Base-by-base conservation (phyloP, 2,797 vertebrate genomes). In the Florisuga fusca region DNA sequence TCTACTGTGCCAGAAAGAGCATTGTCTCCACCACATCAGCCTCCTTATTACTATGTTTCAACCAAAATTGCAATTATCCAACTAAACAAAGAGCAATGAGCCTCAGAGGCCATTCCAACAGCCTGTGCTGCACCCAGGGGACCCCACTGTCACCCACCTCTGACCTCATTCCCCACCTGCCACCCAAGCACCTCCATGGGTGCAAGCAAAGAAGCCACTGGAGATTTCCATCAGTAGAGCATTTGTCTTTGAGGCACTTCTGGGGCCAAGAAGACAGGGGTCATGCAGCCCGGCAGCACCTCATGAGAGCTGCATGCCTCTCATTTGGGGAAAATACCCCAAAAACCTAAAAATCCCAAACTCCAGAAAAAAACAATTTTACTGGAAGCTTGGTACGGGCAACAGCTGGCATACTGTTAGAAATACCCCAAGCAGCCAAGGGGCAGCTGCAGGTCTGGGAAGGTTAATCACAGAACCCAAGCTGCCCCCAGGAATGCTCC, bases 221-320 rank as follows among this genome's bases (percentile, higher is more conserved):
- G 2, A 20, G 53, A 22, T 20, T 69, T 46, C 33, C 45, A 54
- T 25, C 34, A 10, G 23, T 9, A 15, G n/a, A 54, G 29, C 26
- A 59, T 15, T 2, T 33, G 31, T 26, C 0, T 0, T 20, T 2
- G 5, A 66, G 46, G 19, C 12, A 34, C 6, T 3, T 8, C 8
- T 17, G 54, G 22, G 22, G 41, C 14, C 58, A 29, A 50, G 64
- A 18, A 41, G 57, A 31, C 0, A 3, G 50, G 27, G 51, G 10
- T 22, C 20, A 7, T 12, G 1, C 12, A 31, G 46, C 54, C 78
- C 29, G 15, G 19, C 27, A 3, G 22, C 13, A 26, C 63, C 62
- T n/a, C 38, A 41, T 41, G 38, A 41, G 38, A 41, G 38, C 84
- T 54, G 46, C 45, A n/a, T 31, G 50, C 36, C 0, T 1, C 4